Percentiles rank a stretch among this genome's conserved stretches.
Evolutionary conservation across 2,113 vertebrate genomes (phyloP).

Genomic region (Sander vitreus): DNA sequence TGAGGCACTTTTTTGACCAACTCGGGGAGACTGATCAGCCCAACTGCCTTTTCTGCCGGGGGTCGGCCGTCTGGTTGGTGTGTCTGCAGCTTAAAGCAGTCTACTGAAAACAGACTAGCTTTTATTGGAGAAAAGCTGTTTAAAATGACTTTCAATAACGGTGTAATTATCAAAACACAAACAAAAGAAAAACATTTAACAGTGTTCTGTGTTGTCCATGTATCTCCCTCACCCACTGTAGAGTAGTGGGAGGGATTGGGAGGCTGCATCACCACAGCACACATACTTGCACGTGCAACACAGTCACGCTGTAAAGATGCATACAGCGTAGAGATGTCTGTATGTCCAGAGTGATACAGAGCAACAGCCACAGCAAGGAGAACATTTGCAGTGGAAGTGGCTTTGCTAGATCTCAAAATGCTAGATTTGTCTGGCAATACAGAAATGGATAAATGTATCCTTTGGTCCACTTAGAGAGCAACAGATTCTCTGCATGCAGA

Average conservation of each 20-base stretch:
- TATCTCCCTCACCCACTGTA: no score
- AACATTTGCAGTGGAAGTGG: neutral
- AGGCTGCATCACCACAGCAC: neutral
- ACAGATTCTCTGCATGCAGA: neutral
- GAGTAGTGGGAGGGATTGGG: neutral
- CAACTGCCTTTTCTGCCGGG: no score
- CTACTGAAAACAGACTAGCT: neutral
- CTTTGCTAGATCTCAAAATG: neutral
- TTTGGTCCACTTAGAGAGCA: neutral
- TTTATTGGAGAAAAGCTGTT: no score
- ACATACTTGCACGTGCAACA: conserved; percentile 4
- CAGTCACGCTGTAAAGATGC: neutral
- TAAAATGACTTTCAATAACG: no score
- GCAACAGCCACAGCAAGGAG: neutral
- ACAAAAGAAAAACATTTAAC: neutral
- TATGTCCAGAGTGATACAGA: conserved; percentile 5
- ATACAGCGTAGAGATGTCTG: neutral
- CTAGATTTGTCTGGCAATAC: neutral
- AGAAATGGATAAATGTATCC: no score
- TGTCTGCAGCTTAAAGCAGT: neutral
- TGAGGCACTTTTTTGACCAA: no score
- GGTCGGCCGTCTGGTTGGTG: no score
- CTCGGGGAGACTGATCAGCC: no score
- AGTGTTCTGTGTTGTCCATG: neutral
- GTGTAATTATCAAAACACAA: neutral